Percentiles rank a stretch among this genome's conserved stretches.
Conservation (phyloP, 2,113 vertebrate genomes). For the Nycticryphes semicollaris region DNA sequence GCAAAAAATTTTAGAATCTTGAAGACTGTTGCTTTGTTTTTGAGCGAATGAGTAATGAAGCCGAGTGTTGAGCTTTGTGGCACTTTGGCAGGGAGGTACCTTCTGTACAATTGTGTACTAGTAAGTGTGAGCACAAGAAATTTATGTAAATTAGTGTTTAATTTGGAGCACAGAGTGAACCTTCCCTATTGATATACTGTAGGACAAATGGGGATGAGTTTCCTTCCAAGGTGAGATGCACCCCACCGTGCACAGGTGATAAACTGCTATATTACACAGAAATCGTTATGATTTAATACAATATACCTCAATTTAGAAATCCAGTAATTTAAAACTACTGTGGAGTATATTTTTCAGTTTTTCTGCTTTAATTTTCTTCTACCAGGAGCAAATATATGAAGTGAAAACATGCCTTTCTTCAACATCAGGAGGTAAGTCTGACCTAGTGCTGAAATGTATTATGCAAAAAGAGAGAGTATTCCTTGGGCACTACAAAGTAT, state of each 20-base stretch:
- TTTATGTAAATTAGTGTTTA: neutral
- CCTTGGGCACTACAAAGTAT: neutral
- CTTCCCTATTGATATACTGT: neutral
- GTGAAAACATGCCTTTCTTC: neutral
- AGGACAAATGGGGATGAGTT: neutral
- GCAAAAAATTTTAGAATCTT: neutral
- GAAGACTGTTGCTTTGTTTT: neutral
- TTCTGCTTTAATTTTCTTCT: neutral
- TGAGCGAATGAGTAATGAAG: neutral
- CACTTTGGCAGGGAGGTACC: neutral
- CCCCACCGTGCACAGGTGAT: neutral
- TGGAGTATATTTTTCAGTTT: neutral
- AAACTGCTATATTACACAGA: neutral
- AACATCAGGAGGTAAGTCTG: neutral
- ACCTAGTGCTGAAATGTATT: neutral
- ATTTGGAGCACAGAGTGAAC: fast-evolving
- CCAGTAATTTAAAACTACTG: neutral
- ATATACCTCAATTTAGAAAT: neutral
- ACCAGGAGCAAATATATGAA: neutral
- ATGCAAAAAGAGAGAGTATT: neutral
- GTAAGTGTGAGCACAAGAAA: neutral
- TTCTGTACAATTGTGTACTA: neutral
- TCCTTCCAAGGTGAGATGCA: neutral
- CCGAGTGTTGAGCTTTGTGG: neutral
- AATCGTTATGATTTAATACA: neutral